Conservation (phyloP, 2,113 vertebrate genomes). For the Pongo pygmaeus region DNA sequence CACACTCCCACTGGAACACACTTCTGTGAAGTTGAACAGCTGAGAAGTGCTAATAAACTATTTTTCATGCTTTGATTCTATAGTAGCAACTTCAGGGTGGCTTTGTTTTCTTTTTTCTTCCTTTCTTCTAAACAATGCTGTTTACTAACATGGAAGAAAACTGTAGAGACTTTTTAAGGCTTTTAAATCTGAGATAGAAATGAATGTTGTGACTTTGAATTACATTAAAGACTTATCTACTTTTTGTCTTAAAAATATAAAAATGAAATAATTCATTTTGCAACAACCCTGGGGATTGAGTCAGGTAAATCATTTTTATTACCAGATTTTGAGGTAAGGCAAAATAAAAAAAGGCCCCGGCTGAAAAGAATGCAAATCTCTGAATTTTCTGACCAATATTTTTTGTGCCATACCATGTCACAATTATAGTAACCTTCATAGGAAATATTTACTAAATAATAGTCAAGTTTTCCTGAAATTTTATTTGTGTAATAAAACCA, state of each 20-base stretch:
- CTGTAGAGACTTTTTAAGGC: background rate
- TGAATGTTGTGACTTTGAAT: background rate
- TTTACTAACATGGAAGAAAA: slow-evolving; percentile 20
- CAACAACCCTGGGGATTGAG: background rate
- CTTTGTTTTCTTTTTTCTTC: background rate
- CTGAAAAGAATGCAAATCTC: slow-evolving; percentile 3
- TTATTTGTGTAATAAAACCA: slow-evolving; percentile 32
- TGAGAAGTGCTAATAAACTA: slow-evolving; percentile 83
- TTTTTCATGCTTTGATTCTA: slow-evolving; percentile 28
- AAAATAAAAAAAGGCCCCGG: background rate
- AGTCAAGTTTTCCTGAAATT: slow-evolving; percentile 24
- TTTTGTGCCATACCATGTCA: background rate
- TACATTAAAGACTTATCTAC: background rate
- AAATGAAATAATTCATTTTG: slow-evolving; percentile 5
- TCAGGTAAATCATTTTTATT: background rate
- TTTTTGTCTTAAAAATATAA: slow-evolving; percentile 18
- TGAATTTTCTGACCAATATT: slow-evolving; percentile 16
- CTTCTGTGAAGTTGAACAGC: slow-evolving; percentile 91
- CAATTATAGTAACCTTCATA: background rate
- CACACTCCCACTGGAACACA: slow-evolving; percentile 84
- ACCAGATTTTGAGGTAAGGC: slow-evolving; percentile 15
- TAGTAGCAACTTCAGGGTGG: background rate
- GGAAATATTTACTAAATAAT: slow-evolving; percentile 20
- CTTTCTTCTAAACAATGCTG: background rate
- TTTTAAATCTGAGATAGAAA: slow-evolving; percentile 30